These are phyloP conservation scores for Emydocephalus ijimae DNA, from an alignment of 2,113 vertebrate genomes.

Conservation along the genomic window DNA sequence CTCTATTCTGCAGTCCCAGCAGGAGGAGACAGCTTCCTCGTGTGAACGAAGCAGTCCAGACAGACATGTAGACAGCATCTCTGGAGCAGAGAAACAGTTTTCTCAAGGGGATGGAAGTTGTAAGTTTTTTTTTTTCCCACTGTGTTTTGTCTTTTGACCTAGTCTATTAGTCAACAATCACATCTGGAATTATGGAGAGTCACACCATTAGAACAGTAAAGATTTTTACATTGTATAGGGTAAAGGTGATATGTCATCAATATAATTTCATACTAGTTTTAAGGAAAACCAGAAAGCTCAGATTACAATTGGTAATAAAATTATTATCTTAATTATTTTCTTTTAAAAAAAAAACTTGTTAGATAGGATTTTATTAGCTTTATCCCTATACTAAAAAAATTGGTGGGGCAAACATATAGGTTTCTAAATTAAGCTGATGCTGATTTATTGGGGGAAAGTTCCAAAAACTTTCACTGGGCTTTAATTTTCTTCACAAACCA, in stretches of 20 bases:
- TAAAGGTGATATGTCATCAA: background rate
- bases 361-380: background rate
- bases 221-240: background rate
- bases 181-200: background rate
- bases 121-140: conserved; percentile 66
- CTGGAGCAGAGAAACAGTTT: conserved; percentile 64
- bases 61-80: conserved; percentile 66
- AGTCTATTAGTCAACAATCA: conserved; percentile 16
- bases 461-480: background rate
- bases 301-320: background rate
- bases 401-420: background rate
- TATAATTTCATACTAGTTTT: background rate
- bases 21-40: conserved; percentile 61
- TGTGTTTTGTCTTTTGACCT: background rate
- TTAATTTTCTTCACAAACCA: background rate
- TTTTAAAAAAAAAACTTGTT: conserved; percentile 4
- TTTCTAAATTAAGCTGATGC: background rate
- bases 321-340: background rate
- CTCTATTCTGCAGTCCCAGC: conserved; percentile 66
- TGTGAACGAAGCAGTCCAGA: conserved; percentile 61
- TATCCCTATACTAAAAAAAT: background rate
- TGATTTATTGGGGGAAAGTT: background rate
- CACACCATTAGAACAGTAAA: background rate
- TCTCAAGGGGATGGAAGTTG: conserved; percentile 74
- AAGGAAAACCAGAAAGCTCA: conserved; percentile 24